Conservation (phyloP, 2,797 vertebrate genomes). For the Cossypha niveicapilla region DNA sequence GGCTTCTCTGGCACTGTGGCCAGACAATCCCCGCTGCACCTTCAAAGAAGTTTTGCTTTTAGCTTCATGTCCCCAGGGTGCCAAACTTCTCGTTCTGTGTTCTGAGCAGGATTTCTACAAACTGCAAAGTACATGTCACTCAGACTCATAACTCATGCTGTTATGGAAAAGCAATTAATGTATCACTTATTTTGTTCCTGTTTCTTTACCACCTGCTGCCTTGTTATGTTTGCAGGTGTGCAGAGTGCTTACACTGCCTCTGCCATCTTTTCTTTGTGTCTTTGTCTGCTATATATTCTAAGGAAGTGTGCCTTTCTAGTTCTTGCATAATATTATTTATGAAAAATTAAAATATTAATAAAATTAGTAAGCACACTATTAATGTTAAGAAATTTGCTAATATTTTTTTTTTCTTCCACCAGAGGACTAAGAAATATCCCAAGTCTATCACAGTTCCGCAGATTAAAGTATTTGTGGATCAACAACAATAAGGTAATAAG, state of each 20-base stretch:
- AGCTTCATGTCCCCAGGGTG: background rate
- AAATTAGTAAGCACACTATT: background rate
- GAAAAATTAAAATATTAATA: background rate
- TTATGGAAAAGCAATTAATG: background rate
- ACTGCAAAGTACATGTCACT: background rate
- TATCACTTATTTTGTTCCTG: background rate
- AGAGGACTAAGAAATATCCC: conserved; percentile 76
- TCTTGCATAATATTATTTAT: background rate
- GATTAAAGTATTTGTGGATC: conserved; percentile 79
- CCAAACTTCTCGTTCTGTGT: background rate
- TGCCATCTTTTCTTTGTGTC: background rate
- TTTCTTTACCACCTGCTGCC: background rate
- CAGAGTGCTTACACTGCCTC: background rate
- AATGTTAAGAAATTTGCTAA: background rate
- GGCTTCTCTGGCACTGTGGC: background rate
- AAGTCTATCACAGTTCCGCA: conserved; percentile 76
- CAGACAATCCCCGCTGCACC: background rate
- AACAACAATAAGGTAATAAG: conserved; percentile 80
- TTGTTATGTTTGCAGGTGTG: background rate
- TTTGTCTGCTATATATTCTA: background rate
- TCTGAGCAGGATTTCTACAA: background rate
- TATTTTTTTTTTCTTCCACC: background rate
- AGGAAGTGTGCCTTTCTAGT: background rate
- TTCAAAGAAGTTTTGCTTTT: background rate
- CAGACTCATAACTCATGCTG: background rate